Evolutionary conservation across 2,888 invertebrate genomes (phyloP), one percentile per base, ranked within the genome.

Genomic region (Pachycephus smyrnensis): DNA sequence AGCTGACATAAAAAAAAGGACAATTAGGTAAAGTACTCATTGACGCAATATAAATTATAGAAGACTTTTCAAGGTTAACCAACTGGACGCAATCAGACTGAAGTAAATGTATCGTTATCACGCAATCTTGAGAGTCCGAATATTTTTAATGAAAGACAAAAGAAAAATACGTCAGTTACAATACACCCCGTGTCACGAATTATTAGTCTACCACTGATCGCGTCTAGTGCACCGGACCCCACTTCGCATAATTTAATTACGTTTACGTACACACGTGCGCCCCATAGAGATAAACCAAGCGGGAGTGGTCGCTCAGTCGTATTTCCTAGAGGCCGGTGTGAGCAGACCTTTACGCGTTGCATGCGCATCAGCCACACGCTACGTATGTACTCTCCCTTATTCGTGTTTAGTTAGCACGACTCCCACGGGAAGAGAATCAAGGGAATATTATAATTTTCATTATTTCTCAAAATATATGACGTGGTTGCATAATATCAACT

Each of bases 221-320:
- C 23, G 40, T 55, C 23, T 55, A 23, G 23, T 37, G 37, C 77
- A 36, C 79, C 77, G 31, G 55, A 32, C 40, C 55, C 31, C 15
- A 40, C 30, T 33, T 36, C 40, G 31, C 75, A 71, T 71, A 71
- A 71, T 33, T 32, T 71, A 71, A 71, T 71, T 71, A 71, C 15
- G 33, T 11, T 15, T 33, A 15, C 71, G 71, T 15, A 32, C 31
- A 71, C 33, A 71, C 71, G 71, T 71, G 71, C 33, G n/a, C 9
- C 9, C 23, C 40, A 23, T 55, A 55, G 23, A 55, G 40, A 55
- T 55, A 55, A 55, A 30, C 15, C 71, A 71, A 12, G 71, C 71
- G 12, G 31, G 71, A 71, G 71, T 71, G 71, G 71, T 71, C n/a
- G 71, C 3, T 33, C 31, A 32, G 2, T 69, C 71, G 71, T 71